A percentile compares a stretch with the other conserved stretches of the same genome.
Conservation (phyloP, 2,888 invertebrate genomes). For the Papilio demoleus region DNA sequence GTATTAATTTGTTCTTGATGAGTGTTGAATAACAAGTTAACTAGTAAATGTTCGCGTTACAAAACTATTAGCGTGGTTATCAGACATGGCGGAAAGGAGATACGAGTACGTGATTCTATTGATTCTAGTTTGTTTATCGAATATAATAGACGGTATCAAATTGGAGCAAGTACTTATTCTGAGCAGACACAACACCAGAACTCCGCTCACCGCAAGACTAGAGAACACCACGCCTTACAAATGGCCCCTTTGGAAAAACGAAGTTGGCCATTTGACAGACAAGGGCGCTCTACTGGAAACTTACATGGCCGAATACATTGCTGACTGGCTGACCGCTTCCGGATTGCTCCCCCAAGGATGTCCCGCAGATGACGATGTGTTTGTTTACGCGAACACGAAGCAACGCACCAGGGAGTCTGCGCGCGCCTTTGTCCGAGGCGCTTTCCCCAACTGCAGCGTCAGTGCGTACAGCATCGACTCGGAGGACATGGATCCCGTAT, state of each 20-base stretch:
- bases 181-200: conserved; percentile 67
- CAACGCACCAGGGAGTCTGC: conserved; percentile 66
- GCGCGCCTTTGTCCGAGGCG: conserved; percentile 58
- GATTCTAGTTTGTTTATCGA: conserved; percentile 1
- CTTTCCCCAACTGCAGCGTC: conserved; percentile 63
- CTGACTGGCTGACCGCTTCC: conserved; percentile 58
- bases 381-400: conserved; percentile 64
- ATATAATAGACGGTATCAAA: not conserved
- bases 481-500: conserved; percentile 57
- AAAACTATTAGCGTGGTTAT: not conserved
- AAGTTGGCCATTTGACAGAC: conserved; percentile 59
- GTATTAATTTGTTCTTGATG: not conserved
- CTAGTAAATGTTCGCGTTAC: not conserved
- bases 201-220: conserved; percentile 59
- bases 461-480: conserved; percentile 53
- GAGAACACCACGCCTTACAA: conserved; percentile 53
- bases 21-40: not conserved
- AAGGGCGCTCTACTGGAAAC: conserved; percentile 67
- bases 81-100: conserved; percentile 27
- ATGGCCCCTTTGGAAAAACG: conserved; percentile 61
- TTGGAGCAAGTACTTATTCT: conserved; percentile 64
- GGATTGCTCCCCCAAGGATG: conserved; percentile 56
- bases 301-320: conserved; percentile 65
- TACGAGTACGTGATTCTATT: not conserved
- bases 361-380: conserved; percentile 53